Conservation (phyloP, 2,888 invertebrate species). For the Cantharis rustica region DNA sequence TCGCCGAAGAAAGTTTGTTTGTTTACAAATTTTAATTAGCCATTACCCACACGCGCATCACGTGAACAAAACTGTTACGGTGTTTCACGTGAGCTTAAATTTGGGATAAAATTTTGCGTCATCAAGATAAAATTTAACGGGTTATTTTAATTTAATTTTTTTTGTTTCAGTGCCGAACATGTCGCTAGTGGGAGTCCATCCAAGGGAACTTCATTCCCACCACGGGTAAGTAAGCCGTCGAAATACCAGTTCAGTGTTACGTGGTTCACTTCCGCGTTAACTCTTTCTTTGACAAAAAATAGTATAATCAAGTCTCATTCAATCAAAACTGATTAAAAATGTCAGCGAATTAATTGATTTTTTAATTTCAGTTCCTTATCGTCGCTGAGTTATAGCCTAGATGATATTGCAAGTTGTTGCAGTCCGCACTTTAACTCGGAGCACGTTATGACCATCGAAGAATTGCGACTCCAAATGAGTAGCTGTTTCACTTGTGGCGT, state of each 20-base stretch:
- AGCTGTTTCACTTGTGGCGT: slow-evolving; percentile 81
- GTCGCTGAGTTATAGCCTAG: slow-evolving; percentile 52
- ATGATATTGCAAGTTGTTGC: slow-evolving; percentile 49
- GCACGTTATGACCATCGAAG: slow-evolving; percentile 71
- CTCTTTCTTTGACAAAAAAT: background rate
- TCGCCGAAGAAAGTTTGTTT: slow-evolving; percentile 24
- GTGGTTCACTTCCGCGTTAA: background rate
- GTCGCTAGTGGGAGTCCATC: slow-evolving; percentile 63
- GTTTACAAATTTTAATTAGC: background rate
- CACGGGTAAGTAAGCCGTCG: slow-evolving; percentile 47
- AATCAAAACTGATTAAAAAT: background rate
- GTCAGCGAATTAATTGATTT: background rate
- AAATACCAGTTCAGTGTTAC: background rate
- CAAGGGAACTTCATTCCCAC: slow-evolving; percentile 57
- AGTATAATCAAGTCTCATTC: background rate
- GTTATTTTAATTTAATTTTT: background rate
- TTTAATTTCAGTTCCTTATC: slow-evolving; percentile 49
- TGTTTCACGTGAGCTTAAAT: background rate
- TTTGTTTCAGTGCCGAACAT: slow-evolving; percentile 59
- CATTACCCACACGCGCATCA: background rate
- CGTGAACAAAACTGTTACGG: background rate
- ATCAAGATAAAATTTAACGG: background rate
- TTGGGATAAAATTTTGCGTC: background rate
- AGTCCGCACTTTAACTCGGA: slow-evolving; percentile 46
- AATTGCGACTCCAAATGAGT: slow-evolving; percentile 70